Conservation (phyloP, 2,888 invertebrate genomes). For the Diabrotica balteata region DNA sequence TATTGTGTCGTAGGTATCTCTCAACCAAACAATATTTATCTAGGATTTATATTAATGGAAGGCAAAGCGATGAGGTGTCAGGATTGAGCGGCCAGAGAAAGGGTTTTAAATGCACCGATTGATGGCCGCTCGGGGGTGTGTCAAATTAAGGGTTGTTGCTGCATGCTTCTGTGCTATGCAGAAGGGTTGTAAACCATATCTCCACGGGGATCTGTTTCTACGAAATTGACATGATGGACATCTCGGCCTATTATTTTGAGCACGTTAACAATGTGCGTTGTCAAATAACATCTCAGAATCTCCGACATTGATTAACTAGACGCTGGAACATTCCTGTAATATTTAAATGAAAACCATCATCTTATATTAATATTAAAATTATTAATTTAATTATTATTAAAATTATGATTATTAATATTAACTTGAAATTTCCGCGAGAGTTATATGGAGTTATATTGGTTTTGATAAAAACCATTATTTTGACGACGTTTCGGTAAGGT, state of each 20-base stretch:
- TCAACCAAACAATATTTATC: constrained; percentile 21
- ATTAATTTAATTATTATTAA: too few relatives aligned
- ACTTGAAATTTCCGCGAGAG: too few relatives aligned
- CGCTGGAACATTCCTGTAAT: neutral
- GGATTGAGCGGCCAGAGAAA: constrained; percentile 18
- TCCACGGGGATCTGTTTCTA: constrained; percentile 29
- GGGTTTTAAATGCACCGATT: constrained; percentile 38
- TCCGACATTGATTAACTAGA: constrained; percentile 10
- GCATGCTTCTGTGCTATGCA: constrained; percentile 12
- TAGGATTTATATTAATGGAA: constrained; percentile 41
- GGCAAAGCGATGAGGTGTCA: constrained; percentile 29
- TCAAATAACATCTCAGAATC: constrained; percentile 12
- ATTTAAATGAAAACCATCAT: neutral
- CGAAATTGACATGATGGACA: constrained; percentile 28
- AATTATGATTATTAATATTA: too few relatives aligned
- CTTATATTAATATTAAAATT: too few relatives aligned
- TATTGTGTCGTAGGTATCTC: too few relatives aligned
- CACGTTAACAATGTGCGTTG: constrained; percentile 18
- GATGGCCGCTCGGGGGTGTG: constrained; percentile 33
- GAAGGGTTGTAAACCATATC: constrained; percentile 24
- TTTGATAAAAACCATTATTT: too few relatives aligned
- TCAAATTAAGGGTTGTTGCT: constrained; percentile 34
- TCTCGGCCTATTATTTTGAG: constrained; percentile 16
- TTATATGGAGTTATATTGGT: too few relatives aligned
- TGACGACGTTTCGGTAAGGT: too few relatives aligned